Base-by-base conservation (phyloP, 1,140 invertebrate genomes). In the Druon quercuslanigerum region DNA sequence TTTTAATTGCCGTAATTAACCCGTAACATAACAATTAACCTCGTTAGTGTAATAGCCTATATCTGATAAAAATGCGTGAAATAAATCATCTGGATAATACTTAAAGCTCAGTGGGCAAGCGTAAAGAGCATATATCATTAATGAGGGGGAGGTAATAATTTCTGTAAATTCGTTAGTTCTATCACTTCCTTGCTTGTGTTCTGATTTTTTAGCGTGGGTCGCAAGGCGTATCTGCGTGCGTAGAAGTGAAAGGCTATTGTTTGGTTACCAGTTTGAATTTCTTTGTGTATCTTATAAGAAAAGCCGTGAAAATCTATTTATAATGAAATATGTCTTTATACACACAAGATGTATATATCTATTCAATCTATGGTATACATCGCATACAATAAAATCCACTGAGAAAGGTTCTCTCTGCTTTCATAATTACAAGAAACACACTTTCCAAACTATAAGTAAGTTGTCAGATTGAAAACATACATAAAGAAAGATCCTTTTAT, bases 391-490 rank as follows among this genome's bases (percentile, higher is more conserved):
- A 46, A 46, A 46, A 46, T 11, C 8, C 9, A 11, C 40, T 79
- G 54, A 79, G 83, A 84, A 83, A 66, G 81, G 84, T 73, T 17
- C 74, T 82, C 78, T 77, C 77, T 84, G 83, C 86, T 87, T 87
- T 80, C 85, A 85, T 78, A 82, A 88, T 88, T 88, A 88, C 88
- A 88, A 88, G 87, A 83, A 87, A 89, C 89, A 88, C 75, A 71
- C 81, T 80, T 71, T 73, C 72, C 80, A 73, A 79, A 81, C 40
- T 8, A 46, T 46, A 46, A 46, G 40, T 46, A 8, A 46, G 40
- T 46, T 46, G 5, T 33, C 4, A 33, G 0, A 33, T 33, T 33
- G 25, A 33, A 33, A 33, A 33, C 0, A 33, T 33, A 33, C 25
- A 5, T 33, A 33, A 33, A 33, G 25, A 33, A 33, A 33, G 25